These are phyloP conservation scores for Drosophila kokeensis DNA, from an alignment of 2,888 invertebrate species.

Conservation along the genomic window DNA sequence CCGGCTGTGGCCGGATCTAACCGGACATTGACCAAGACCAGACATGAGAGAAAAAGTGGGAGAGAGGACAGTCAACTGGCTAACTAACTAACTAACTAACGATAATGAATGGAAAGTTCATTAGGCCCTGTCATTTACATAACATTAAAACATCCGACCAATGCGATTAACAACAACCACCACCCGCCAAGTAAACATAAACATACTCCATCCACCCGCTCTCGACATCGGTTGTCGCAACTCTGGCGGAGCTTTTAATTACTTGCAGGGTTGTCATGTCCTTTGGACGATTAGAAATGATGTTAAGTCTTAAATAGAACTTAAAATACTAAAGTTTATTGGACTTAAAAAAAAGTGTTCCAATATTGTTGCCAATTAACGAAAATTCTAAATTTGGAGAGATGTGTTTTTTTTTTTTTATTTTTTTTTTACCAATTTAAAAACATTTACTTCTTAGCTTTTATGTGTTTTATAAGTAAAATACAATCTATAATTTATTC, in stretches of 20 bases:
- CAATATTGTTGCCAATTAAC: not conserved
- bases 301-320: not conserved
- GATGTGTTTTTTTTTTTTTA: not conserved
- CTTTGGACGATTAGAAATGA: not conserved
- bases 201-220: slow-evolving; percentile 23
- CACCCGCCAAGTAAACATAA: slow-evolving; percentile 34
- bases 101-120: slow-evolving; percentile 81
- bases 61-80: slow-evolving; percentile 22
- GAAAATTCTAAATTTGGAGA: not conserved
- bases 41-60: not conserved
- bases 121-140: slow-evolving; percentile 80
- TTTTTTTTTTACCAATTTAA: not conserved
- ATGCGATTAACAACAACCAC: slow-evolving; percentile 41
- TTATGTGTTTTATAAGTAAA: not conserved
- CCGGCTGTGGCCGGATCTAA: slow-evolving; percentile 45
- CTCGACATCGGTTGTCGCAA: slow-evolving; percentile 21
- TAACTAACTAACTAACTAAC: slow-evolving; percentile 63
- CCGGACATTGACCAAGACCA: slow-evolving; percentile 51
- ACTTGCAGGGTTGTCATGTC: slow-evolving; percentile 43
- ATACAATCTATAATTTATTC: not conserved
- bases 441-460: not conserved
- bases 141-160: slow-evolving; percentile 74
- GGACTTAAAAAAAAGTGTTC: not conserved
- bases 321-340: not conserved
- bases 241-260: slow-evolving; percentile 30